These are phyloP conservation scores for Lasioglossum malachurum DNA, from an alignment of 2,888 invertebrate species.

Conservation along the genomic window DNA sequence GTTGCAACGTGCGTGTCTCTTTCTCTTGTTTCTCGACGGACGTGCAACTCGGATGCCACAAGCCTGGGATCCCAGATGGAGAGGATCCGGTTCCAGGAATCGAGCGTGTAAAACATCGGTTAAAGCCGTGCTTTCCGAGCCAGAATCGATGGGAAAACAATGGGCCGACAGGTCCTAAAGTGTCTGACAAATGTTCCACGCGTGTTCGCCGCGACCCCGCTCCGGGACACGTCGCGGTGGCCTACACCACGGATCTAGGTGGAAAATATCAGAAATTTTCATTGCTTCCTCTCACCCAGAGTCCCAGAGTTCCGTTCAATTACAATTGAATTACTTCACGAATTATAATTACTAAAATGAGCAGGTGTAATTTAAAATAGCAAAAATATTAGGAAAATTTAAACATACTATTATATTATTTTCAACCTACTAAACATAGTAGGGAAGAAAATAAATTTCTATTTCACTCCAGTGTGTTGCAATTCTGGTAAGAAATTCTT, in stretches of 20 bases:
- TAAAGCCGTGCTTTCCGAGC: constrained; percentile 82
- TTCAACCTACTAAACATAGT: too few species aligned
- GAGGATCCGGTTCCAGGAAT: constrained; percentile 81
- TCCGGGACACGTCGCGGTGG: neutral
- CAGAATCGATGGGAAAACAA: constrained; percentile 81
- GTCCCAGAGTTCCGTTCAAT: too few species aligned
- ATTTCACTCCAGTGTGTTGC: too few species aligned
- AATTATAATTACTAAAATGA: too few species aligned
- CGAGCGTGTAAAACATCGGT: constrained; percentile 83
- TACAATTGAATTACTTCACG: too few species aligned
- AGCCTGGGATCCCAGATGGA: constrained; percentile 73
- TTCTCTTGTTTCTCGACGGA: constrained; percentile 57
- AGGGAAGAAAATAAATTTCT: too few species aligned
- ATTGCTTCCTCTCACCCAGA: neutral
- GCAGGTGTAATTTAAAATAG: too few species aligned
- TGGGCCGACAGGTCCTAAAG: constrained; percentile 79
- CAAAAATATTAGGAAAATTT: too few species aligned
- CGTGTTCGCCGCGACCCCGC: constrained; percentile 62
- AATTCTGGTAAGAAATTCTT: too few species aligned
- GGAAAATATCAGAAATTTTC: neutral
- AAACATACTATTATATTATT: too few species aligned
- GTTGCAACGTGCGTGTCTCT: constrained; percentile 29
- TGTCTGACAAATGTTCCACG: constrained; percentile 82
- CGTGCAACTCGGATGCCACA: constrained; percentile 70
- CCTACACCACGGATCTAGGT: neutral